Base-by-base conservation (phyloP, 2,888 invertebrate species). In the Malthinus seriepunctatus region DNA sequence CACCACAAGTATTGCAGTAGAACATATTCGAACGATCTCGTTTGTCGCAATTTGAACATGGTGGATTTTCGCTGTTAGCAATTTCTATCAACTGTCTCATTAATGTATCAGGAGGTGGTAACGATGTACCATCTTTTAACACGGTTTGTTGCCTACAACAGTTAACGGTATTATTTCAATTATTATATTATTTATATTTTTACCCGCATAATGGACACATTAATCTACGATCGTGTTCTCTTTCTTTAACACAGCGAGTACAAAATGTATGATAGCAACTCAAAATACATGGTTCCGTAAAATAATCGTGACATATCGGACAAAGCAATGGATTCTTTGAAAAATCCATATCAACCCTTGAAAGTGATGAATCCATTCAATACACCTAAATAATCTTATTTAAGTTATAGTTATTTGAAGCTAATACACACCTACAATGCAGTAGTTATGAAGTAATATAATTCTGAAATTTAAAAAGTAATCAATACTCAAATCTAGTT, bases 41-140 rank as follows among this genome's bases (percentile, higher is more conserved):
- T 69, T 89, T 88, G 78, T 90, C 90, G 78, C 90, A 90, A 77
- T 90, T 90, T 62, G 89, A 88, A 78, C 90, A 90, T 5, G 86
- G 84, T 49, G 89, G 88, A 73, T 87, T 86, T 69, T 87, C 86
- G 62, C 88, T 86, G 69, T 87, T 86, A 0, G 88, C 86, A 51
- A 87, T 81, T 66, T 89, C 88, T 33, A 90, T 84, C 57, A 90
- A 79, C 73, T 88, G 89, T 33, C 85, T 80, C 78, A 90, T 85
- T 63, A 90, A 77, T 44, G 82, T 81, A 77, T 90, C 90, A 32
- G 83, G 79, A 5, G 86, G 86, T 56, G 88, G 88, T 60, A 86
- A 72, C 72, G 78, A 76, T 9, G 80, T 73, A 12, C 85, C 86
- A 69, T 88, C 88, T 73, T 87, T 87, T 64, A 88, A 73, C 55